These are phyloP conservation scores for Brachionus angularis DNA, from an alignment of 1,140 invertebrate species.

Conservation along the genomic window DNA sequence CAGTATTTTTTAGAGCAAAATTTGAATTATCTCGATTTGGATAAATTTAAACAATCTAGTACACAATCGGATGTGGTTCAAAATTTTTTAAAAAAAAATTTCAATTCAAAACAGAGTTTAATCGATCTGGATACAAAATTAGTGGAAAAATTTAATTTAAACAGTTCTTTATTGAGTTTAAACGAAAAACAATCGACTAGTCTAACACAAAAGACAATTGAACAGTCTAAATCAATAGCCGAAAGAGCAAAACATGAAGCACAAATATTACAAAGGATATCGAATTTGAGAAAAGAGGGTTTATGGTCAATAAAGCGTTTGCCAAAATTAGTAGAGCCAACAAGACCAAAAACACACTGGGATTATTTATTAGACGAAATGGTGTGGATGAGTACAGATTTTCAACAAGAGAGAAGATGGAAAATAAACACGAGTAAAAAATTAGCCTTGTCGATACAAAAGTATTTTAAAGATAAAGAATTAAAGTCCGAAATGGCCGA, in stretches of 20 bases:
- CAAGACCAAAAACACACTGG: slow-evolving; percentile 89
- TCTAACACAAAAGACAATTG: background rate
- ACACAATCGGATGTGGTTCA: background rate
- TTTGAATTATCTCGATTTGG: background rate
- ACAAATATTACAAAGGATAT: slow-evolving; percentile 82
- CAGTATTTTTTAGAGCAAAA: background rate
- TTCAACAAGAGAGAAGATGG: slow-evolving; percentile 93
- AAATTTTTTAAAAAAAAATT: background rate
- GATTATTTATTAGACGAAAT: slow-evolving; percentile 97
- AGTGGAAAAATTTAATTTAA: background rate
- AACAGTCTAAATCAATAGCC: slow-evolving; percentile 13
- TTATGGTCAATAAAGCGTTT: slow-evolving; percentile 85
- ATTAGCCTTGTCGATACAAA: slow-evolving; percentile 75
- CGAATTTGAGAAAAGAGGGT: slow-evolving; percentile 72
- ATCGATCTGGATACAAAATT: background rate
- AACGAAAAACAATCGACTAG: background rate
- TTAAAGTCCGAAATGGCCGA: slow-evolving; percentile 79
- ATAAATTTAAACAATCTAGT: background rate
- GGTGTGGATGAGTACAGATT: slow-evolving; percentile 94
- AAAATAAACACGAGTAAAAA: slow-evolving; percentile 88
- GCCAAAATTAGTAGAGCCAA: slow-evolving; percentile 84
- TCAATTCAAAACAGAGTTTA: background rate
- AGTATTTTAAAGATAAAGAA: slow-evolving; percentile 90
- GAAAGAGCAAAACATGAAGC: slow-evolving; percentile 65
- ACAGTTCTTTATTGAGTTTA: background rate